phyloP scores from a whole-genome alignment of 2,888 invertebrate genomes.

The Plutella xylostella region DNA sequence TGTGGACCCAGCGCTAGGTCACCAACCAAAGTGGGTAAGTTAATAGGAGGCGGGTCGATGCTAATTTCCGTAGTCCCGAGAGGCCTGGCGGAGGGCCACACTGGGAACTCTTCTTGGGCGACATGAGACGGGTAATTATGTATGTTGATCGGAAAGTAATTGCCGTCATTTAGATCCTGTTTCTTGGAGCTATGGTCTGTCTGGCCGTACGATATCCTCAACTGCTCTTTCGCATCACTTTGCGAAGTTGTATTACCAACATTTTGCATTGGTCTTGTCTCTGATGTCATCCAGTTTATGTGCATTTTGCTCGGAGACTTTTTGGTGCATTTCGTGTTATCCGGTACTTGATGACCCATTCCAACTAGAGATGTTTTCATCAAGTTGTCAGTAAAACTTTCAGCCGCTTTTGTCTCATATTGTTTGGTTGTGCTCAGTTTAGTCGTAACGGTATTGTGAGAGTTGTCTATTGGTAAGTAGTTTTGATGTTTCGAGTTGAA shows the following conservation, averaged over 20 bases:
- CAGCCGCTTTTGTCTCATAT: conserved; percentile 38
- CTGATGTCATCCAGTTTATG: conserved; percentile 66
- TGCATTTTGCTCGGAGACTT: conserved; percentile 61
- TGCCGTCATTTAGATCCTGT: conserved; percentile 42
- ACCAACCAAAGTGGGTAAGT: conserved; percentile 56
- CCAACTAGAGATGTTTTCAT: conserved; percentile 34
- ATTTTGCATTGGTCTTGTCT: conserved; percentile 51
- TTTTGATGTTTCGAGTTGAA: conserved; percentile 42
- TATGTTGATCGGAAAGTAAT: conserved; percentile 56
- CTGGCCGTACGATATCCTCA: conserved; percentile 39
- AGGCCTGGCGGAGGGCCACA: conserved; percentile 54
- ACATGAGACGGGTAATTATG: conserved; percentile 49
- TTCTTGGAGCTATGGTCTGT: conserved; percentile 36
- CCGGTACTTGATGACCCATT: conserved; percentile 34
- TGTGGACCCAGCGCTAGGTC: conserved; percentile 60
- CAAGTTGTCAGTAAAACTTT: conserved; percentile 26
- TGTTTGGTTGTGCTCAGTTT: conserved; percentile 38
- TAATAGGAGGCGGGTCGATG: conserved; percentile 60
- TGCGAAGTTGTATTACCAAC: conserved; percentile 34
- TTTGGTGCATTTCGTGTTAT: conserved; percentile 56
- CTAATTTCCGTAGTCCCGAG: conserved; percentile 59
- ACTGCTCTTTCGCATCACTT: conserved; percentile 36
- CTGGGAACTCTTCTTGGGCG: conserved; percentile 51
- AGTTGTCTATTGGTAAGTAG: conserved; percentile 36
- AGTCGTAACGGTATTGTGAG: conserved; percentile 29